Percentiles rank a stretch among this genome's conserved stretches.
Conservation (phyloP, 2,113 vertebrate species). For the Scatophagus argus region DNA sequence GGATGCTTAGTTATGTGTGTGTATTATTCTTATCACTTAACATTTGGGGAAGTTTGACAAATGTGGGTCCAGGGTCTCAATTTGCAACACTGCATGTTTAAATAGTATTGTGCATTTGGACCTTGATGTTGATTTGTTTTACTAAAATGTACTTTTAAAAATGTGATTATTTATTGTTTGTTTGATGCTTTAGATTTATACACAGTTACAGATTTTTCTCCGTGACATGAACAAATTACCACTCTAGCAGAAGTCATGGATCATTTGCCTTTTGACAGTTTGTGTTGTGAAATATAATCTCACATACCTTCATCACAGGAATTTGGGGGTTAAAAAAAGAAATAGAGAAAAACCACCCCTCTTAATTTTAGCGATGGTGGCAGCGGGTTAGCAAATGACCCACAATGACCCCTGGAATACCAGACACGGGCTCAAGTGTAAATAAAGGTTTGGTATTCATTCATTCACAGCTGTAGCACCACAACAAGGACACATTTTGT, state of each 20-base stretch:
- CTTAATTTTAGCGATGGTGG: conserved; percentile 70
- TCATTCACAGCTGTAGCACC: conserved; percentile 62
- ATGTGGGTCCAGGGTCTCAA: background rate
- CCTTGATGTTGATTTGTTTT: background rate
- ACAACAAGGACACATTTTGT: conserved; percentile 65
- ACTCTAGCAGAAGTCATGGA: conserved; percentile 48
- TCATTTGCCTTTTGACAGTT: conserved; percentile 67
- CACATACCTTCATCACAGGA: conserved; percentile 53
- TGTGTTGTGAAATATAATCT: conserved; percentile 70
- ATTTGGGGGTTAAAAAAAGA: conserved; percentile 29
- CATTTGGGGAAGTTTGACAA: background rate
- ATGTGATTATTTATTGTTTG: conserved; percentile 8
- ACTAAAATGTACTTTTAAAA: no score
- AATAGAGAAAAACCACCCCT: conserved; percentile 36
- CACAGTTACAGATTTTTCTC: background rate
- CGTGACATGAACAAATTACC: conserved; percentile 44
- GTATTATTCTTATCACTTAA: background rate
- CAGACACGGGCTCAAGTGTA: conserved; percentile 76
- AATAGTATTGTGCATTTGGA: background rate
- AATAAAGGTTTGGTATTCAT: conserved; percentile 78
- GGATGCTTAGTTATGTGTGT: background rate
- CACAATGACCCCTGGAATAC: conserved; percentile 71
- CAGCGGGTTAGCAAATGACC: conserved; percentile 70
- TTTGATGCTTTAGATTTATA: background rate
- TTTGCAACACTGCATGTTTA: background rate